Percentiles rank a stretch among this genome's conserved stretches.
Conservation (phyloP, 2,797 vertebrate genomes). For the Epinephelus malabaricus region DNA sequence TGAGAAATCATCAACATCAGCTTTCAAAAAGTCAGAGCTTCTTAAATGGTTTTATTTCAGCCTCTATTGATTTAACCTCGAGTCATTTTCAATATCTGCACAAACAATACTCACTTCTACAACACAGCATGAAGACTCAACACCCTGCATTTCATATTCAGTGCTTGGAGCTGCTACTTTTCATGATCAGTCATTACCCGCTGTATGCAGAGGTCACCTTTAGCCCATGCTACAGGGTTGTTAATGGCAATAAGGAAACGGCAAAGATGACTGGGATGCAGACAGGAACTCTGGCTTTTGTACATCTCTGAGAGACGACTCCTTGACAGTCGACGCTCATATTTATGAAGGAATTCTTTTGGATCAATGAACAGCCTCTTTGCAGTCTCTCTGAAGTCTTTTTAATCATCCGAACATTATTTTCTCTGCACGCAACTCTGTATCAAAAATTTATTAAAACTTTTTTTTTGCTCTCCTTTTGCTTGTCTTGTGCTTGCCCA, state of each 20-base stretch:
- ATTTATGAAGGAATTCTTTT: conserved; percentile 85
- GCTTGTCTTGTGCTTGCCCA: conserved; percentile 74
- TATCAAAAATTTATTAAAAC: conserved; percentile 88
- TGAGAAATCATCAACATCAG: conserved; percentile 66
- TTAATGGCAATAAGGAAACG: conserved; percentile 85
- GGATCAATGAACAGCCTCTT: conserved; percentile 86
- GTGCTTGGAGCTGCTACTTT: conserved; percentile 48
- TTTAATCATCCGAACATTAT: conserved; percentile 90
- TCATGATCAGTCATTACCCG: conserved; percentile 64
- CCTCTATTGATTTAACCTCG: conserved; percentile 69
- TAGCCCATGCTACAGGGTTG: conserved; percentile 75
- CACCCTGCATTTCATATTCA: conserved; percentile 53
- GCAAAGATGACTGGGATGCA: conserved; percentile 79
- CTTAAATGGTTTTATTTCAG: conserved; percentile 57
- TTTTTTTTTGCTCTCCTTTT: conserved; percentile 74
- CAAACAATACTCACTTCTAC: conserved; percentile 52
- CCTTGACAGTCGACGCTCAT: conserved; percentile 82
- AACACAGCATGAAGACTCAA: conserved; percentile 31
- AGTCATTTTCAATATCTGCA: conserved; percentile 62
- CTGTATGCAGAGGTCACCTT: conserved; percentile 83
- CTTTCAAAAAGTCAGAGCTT: conserved; percentile 49
- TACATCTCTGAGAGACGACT: conserved; percentile 72
- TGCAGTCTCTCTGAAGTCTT: conserved; percentile 88
- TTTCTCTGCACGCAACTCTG: conserved; percentile 84
- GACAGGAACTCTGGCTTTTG: conserved; percentile 76